phyloP scores from a whole-genome alignment of 2,113 vertebrate genomes.

The Gasterosteus nipponicus region DNA sequence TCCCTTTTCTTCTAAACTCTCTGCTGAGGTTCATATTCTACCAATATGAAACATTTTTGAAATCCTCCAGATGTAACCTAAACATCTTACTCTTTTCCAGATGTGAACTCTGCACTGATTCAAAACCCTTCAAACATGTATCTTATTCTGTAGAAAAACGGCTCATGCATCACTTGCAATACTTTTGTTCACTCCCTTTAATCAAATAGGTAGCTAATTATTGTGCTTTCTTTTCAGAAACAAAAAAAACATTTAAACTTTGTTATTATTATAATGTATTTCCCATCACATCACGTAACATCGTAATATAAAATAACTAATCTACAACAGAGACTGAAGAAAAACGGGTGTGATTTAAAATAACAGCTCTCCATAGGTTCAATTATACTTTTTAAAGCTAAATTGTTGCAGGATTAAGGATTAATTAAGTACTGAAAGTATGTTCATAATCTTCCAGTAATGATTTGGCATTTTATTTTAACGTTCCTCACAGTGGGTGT shows the following conservation, averaged over 20 bases:
- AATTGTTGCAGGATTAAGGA: neutral
- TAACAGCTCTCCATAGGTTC: neutral
- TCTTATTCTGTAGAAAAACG: neutral
- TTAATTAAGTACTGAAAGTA: slow-evolving; percentile 15
- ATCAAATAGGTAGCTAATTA: neutral
- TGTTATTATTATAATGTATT: neutral
- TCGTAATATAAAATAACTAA: neutral
- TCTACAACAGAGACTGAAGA: neutral
- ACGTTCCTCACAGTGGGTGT: slow-evolving; percentile 29
- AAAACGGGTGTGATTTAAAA: neutral
- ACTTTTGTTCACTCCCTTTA: neutral
- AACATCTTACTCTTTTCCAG: slow-evolving; percentile 19
- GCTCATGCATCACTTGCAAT: neutral
- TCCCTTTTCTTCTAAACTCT: slow-evolving; percentile 28
- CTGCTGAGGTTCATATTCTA: slow-evolving; percentile 10
- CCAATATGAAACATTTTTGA: slow-evolving; percentile 42
- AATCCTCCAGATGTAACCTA: slow-evolving; percentile 44
- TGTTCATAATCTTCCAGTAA: slow-evolving; percentile 8
- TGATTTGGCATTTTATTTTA: slow-evolving; percentile 14
- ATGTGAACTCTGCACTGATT: slow-evolving; percentile 12
- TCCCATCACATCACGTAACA: neutral
- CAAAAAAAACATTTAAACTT: slow-evolving; percentile 1
- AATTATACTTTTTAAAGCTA: neutral
- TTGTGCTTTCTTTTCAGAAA: neutral
- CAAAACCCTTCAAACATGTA: neutral